phyloP scores from a whole-genome alignment of 2,113 vertebrate genomes.

The Nyctibius bracteatus region DNA sequence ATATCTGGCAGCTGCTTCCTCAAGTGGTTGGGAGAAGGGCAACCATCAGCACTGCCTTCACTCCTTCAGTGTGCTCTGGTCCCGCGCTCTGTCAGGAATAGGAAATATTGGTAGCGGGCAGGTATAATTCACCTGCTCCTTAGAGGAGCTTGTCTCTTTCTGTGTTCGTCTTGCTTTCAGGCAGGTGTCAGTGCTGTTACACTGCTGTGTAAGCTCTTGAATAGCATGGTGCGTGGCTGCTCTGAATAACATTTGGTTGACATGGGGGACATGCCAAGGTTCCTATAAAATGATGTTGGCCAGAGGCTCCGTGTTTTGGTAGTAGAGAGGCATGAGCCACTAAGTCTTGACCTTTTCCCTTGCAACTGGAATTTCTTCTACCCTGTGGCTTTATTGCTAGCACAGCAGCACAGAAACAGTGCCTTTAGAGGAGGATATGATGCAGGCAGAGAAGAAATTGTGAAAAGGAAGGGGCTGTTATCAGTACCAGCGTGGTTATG shows the following conservation, averaged over 20 bases:
- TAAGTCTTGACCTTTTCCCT: not conserved
- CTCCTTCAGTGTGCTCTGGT: not conserved
- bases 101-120: not conserved
- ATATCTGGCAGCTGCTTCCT: not conserved
- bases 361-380: not conserved
- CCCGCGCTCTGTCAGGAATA: not conserved
- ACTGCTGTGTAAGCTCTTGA: not conserved
- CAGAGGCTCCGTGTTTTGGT: not conserved
- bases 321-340: not conserved
- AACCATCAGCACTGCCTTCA: not conserved
- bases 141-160: not conserved
- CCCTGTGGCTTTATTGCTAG: not conserved
- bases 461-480: not conserved
- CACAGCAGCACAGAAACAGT: not conserved
- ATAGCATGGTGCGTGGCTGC: fast-evolving
- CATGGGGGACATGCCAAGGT: not conserved
- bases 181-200: not conserved
- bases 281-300: not conserved
- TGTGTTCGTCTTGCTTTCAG: not conserved
- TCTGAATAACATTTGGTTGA: not conserved
- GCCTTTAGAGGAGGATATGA: not conserved
- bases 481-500: not conserved
- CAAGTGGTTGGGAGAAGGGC: not conserved
- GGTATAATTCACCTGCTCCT: not conserved
- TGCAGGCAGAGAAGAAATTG: not conserved